phyloP scores from a whole-genome alignment of 2,888 invertebrate genomes.

The Pomacea canaliculata region DNA sequence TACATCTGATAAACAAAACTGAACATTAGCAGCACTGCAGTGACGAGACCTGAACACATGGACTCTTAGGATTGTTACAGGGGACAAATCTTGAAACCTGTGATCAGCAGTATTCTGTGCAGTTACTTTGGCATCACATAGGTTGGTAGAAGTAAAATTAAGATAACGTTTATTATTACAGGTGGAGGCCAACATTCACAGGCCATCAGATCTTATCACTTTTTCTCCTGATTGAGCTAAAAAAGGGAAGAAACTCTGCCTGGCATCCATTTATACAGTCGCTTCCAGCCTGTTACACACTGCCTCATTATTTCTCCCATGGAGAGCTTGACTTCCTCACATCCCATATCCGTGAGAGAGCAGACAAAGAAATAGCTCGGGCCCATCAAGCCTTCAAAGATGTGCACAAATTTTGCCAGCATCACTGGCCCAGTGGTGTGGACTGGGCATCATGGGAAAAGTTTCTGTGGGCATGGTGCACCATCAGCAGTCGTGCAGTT shows the following conservation, averaged over 20 bases:
- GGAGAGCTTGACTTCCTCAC: conserved; percentile 52
- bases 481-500: conserved; percentile 88
- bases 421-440: conserved; percentile 9
- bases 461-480: conserved; percentile 86
- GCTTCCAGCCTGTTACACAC: conserved; percentile 70
- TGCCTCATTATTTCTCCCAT: conserved; percentile 54
- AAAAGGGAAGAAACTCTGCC: conserved; percentile 69
- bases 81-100: too few species aligned
- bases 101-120: too few species aligned
- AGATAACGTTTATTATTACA: conserved; percentile 21
- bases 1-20: too few species aligned
- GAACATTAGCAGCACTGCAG: too few species aligned
- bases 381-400: neutral
- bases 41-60: too few species aligned
- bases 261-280: conserved; percentile 63
- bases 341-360: conserved; percentile 32
- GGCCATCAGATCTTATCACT: conserved; percentile 80
- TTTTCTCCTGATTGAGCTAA: conserved; percentile 80
- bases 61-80: too few species aligned
- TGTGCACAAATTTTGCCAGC: neutral
- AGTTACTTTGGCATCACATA: neutral
- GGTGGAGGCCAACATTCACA: conserved; percentile 61
- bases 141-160: neutral
- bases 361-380: conserved; percentile 11
- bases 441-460: conserved; percentile 60